Conservation (phyloP, 2,888 invertebrate genomes). For the Nemotelus pantherinus region DNA sequence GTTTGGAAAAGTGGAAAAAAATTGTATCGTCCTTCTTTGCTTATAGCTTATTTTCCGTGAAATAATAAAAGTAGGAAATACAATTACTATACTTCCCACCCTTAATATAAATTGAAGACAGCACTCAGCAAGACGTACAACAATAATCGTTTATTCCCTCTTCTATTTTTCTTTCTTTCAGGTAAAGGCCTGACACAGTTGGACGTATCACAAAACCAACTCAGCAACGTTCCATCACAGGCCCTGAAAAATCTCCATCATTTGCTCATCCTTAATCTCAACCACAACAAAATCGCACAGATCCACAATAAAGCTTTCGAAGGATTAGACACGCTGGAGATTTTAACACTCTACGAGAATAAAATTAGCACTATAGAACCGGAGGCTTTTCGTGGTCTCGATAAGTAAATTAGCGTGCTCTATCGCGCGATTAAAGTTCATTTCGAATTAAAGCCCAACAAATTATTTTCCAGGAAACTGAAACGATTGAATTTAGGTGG, state of each 20-base stretch:
- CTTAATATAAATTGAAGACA: too few relatives aligned
- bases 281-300: slow-evolving; percentile 84
- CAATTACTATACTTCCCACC: too few relatives aligned
- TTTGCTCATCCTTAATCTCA: slow-evolving; percentile 86
- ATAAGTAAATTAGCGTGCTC: slow-evolving; percentile 70
- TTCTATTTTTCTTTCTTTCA: slow-evolving; percentile 59
- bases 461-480: slow-evolving; percentile 70
- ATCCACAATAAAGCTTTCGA: slow-evolving; percentile 85
- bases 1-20: too few relatives aligned
- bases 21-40: too few relatives aligned
- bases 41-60: too few relatives aligned
- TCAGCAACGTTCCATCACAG: slow-evolving; percentile 81
- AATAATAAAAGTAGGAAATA: too few relatives aligned
- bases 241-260: slow-evolving; percentile 84
- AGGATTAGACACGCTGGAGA: slow-evolving; percentile 86
- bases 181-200: slow-evolving; percentile 88
- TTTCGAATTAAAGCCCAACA: slow-evolving; percentile 51
- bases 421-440: slow-evolving; percentile 55
- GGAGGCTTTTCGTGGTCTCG: slow-evolving; percentile 86
- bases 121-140: too few relatives aligned
- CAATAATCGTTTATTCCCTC: too few relatives aligned
- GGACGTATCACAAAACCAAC: slow-evolving; percentile 87
- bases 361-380: slow-evolving; percentile 81
- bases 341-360: slow-evolving; percentile 88
- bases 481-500: slow-evolving; percentile 87